Evolutionary conservation across 2,113 vertebrate genomes (phyloP).

Genomic region (Pipra filicauda): DNA sequence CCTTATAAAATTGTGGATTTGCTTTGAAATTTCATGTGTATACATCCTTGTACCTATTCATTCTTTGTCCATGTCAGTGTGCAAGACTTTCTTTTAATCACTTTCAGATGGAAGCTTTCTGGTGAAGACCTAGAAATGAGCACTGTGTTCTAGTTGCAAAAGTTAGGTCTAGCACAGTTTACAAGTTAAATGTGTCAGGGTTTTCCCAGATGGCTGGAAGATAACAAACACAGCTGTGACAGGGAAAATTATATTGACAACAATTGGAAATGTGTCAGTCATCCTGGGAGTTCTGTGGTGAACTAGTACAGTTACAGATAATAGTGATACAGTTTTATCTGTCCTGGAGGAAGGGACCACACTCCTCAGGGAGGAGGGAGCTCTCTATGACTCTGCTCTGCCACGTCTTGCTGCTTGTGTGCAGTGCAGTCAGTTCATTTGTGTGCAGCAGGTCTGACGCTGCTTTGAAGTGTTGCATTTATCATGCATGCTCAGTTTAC

Average conservation of each 20-base stretch:
- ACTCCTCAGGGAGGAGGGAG: background rate
- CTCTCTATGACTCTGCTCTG: background rate
- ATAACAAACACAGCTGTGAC: background rate
- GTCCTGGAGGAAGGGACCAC: background rate
- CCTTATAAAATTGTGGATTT: background rate
- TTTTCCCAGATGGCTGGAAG: conserved; percentile 18
- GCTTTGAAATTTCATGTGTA: background rate
- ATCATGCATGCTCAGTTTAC: background rate
- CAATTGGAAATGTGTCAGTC: background rate
- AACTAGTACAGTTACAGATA: background rate
- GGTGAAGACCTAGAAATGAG: background rate
- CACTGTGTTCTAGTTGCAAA: background rate
- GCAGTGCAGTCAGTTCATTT: background rate
- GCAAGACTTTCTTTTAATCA: background rate
- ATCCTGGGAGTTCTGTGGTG: background rate
- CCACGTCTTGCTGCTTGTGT: background rate
- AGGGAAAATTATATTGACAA: background rate
- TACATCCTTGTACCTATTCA: background rate
- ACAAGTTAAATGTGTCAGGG: conserved; percentile 15
- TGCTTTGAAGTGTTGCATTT: background rate
- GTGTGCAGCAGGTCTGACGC: background rate
- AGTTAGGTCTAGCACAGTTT: conserved; percentile 3
- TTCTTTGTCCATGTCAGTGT: accelerated
- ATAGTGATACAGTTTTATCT: background rate
- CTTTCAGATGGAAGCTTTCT: background rate